A percentile compares a stretch with the other conserved stretches of the same genome.
These are phyloP conservation scores for Montipora efflorescens DNA, from an alignment of 64 coral and sea anemone genomes.

Conservation along the genomic window DNA sequence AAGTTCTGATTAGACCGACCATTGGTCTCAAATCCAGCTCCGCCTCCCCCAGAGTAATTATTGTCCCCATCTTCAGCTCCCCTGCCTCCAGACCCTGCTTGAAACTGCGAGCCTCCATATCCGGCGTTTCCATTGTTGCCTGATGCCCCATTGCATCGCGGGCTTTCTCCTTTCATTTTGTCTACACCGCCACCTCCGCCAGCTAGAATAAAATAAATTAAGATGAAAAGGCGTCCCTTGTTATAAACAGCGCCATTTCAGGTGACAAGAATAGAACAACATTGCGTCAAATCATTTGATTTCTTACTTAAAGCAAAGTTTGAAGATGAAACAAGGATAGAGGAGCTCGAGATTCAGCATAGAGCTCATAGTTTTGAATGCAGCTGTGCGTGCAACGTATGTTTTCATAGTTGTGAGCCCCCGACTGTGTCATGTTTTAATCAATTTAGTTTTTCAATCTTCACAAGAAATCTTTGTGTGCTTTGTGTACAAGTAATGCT, in stretches of 20 bases:
- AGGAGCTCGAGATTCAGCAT: too few species aligned
- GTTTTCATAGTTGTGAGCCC: too few species aligned
- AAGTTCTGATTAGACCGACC: constrained; percentile 91
- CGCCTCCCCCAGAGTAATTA: constrained; percentile 94
- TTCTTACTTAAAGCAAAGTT: too few species aligned
- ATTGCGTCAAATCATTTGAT: too few species aligned
- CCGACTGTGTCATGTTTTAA: too few species aligned
- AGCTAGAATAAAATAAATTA: constrained; percentile 37
- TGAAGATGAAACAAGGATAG: too few species aligned
- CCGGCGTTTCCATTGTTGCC: constrained; percentile 77
- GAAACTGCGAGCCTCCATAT: constrained; percentile 84
- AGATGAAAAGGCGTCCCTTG: not conserved
- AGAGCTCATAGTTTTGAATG: too few species aligned
- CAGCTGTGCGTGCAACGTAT: too few species aligned
- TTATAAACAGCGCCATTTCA: not conserved
- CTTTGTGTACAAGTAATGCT: too few species aligned
- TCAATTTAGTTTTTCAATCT: too few species aligned
- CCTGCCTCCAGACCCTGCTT: constrained; percentile 77
- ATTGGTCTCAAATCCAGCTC: constrained; percentile 87
- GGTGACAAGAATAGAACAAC: too few species aligned
- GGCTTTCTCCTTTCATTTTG: constrained; percentile 86
- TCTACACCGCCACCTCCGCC: constrained; percentile 94
- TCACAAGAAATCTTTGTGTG: too few species aligned
- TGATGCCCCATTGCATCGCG: constrained; percentile 81
- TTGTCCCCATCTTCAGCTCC: constrained; percentile 91